Base-by-base conservation (phyloP, 2,113 vertebrate species). In the Varanus komodoensis region DNA sequence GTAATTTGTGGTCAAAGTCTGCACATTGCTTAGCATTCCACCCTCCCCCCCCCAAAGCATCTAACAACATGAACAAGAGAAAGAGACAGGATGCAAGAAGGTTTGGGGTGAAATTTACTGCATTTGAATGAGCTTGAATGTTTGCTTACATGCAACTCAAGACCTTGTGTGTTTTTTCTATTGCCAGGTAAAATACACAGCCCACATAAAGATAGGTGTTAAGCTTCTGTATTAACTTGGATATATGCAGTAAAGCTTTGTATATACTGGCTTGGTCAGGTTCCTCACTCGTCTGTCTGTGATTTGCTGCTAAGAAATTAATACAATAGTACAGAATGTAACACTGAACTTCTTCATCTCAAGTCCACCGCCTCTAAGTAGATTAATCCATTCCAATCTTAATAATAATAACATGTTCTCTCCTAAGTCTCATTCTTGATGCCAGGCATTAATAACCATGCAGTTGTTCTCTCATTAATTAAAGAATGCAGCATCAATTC, bases 391-490 rank as follows among this genome's bases (percentile, higher is more conserved):
- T 7, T 78, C 81, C 82, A 50, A 4, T 48, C 82, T 84, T 77
- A 64, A 84, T 89, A 77, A 84, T 57, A 77, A 82, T 6, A 5
- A 50, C 82, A 84, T 77, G 54, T 38, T 68, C 8, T 82, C 32
- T 87, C 78, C 71, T 34, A 83, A 52, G 69, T 52, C 21, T 75
- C 69, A 52, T 82, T 67, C 34, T 67, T 34, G 38, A 44, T 77
- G 78, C 89, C 54, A 8, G 48, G 57, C 57, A 38, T 87, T 82
- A 87, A 74, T 87, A 82, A 50, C 89, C 69, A 64, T 77, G 85
- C 25, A 75, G 89, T 82, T 77, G 78, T 87, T 81, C 54, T 75
- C 38, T 67, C 84, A 74, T 86, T 90, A 89, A 89, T 89, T 89
- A 89, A 89, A 78, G 54, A 90, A 90, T 27, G 68, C 54, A n/a